Base-by-base conservation (phyloP, 2,113 vertebrate genomes). In the Callaeas wilsoni region DNA sequence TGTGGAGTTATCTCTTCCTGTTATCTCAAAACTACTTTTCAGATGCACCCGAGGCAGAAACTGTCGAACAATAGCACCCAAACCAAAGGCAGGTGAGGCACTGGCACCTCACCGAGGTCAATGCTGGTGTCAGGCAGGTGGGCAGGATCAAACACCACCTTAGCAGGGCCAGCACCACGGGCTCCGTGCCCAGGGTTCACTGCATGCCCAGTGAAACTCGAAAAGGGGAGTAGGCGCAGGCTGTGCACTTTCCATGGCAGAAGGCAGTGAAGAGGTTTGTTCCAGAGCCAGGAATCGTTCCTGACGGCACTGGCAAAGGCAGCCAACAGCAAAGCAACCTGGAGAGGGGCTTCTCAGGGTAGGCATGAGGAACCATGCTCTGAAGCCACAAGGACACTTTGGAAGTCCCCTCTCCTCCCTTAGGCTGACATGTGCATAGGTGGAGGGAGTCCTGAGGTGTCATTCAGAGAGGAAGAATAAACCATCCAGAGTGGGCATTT, bases 141-240 rank as follows among this genome's bases (percentile, higher is more conserved):
- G 76, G 49, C 44, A 90, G 84, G 52, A 64, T 9, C 14, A 8
- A 82, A 35, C 2, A 0, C 5, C 0, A 0, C 29, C 47, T 49
- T 18, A 42, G 52, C 46, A 25, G 84, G 37, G 27, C 46, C 1
- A 1, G 32, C 26, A 47, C 42, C 39, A 3, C 0, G 1, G 67
- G 56, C 47, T 87, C 42, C 16, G 3, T 2, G 10, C 2, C 0
- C 0, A 0, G 26, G 32, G 14, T 1, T 68, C 78, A n/a, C 35
- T 0, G 0, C 0, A 0, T 10, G 14, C 44, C 30, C 52, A 32
- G 19, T 0, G 2, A 76, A 44, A 19, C 14, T 19, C 6, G 0
- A 8, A 32, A 53, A 65, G 7, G 12, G 21, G 32, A 35, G 12
- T 2, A 35, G 19, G n/a, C 1, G 0, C 23, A 29, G 30, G 17